Base-by-base conservation (phyloP, 1,140 invertebrate species). In the Drosophila nikananu region DNA sequence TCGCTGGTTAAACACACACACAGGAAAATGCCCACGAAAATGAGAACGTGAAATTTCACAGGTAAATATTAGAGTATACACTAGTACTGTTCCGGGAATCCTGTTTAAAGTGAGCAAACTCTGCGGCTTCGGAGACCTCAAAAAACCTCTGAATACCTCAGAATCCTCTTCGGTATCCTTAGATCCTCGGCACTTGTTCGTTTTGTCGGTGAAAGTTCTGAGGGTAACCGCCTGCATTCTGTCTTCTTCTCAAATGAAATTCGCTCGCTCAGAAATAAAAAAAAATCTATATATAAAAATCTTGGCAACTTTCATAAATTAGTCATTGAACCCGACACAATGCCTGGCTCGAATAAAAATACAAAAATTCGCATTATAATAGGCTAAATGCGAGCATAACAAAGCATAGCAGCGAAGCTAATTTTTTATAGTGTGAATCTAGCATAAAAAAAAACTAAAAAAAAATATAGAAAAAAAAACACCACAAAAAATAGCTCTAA, bases 341-440 rank as follows among this genome's bases (percentile, higher is more conserved):
- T 62, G 71, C 35, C 35, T 32, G 65, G 63, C 75, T 42, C 48
- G 37, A 51, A 75, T 42, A 42, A 35, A 54, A 30, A 39, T 15
- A 74, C 30, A 19, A 77, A 54, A 77, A 77, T 77, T 32, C 44
- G 61, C 49, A 57, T 68, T 70, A 81, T 77, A 81, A 72, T 78
- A 77, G 77, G 64, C 83, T 86, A 80, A 86, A 86, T 73, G 66
- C 83, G 67, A 72, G 60, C 80, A 72, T 66, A 68, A 83, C 78
- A 81, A 77, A 42, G 39, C 75, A 68, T 37, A 61, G 35, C 58
- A 48, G 71, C 42, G 44, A 44, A 63, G 64, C 86, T 89, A 87
- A 89, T 87, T 87, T 83, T 71, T 75, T 89, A 89, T 72, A 81
- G 84, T 87, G 84, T 84, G 84, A 87, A 87, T 86, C 77, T 68